Evolutionary conservation across 2,888 invertebrate genomes (phyloP).

Genomic region (Zygaena filipendulae): DNA sequence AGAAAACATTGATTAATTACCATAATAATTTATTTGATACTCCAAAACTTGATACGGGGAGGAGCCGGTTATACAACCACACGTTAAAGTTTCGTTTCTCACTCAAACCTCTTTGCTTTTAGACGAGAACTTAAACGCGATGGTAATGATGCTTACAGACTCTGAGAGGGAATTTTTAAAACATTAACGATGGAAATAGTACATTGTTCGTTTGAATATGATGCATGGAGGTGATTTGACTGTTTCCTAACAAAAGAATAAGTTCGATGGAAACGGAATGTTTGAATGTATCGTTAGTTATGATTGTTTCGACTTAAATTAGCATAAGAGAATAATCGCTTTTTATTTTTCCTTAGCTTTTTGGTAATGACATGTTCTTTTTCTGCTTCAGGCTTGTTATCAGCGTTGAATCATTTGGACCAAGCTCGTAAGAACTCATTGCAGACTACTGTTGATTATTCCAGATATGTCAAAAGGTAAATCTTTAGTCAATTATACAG

Average conservation of each 20-base stretch:
- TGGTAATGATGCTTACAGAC: conserved; percentile 25
- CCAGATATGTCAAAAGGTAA: conserved; percentile 86
- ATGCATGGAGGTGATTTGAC: conserved; percentile 60
- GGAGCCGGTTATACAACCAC: conserved; percentile 49
- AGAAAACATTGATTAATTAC: conserved; percentile 70
- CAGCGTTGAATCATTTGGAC: conserved; percentile 59
- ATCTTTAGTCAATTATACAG: no score
- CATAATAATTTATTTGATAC: conserved; percentile 70
- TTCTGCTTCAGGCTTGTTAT: conserved; percentile 52
- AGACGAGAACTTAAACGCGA: conserved; percentile 37
- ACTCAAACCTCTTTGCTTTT: no score
- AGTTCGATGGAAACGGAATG: conserved; percentile 54
- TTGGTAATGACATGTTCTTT: conserved; percentile 24
- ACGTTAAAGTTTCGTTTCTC: conserved; percentile 48
- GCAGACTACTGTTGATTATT: conserved; percentile 83
- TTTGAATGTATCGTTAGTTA: conserved; percentile 46
- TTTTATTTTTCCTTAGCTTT: conserved; percentile 21
- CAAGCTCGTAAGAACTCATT: conserved; percentile 66
- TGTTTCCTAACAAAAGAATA: conserved; percentile 64
- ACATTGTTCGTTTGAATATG: conserved; percentile 57
- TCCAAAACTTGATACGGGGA: conserved; percentile 61
- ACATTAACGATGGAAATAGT: conserved; percentile 55
- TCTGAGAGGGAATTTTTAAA: conserved; percentile 35
- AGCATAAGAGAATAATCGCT: conserved; percentile 46
- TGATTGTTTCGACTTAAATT: conserved; percentile 49